Percentiles rank a stretch among this genome's conserved stretches.
These are phyloP conservation scores for Polietes domitor DNA, from an alignment of 2,888 invertebrate genomes.

Conservation along the genomic window DNA sequence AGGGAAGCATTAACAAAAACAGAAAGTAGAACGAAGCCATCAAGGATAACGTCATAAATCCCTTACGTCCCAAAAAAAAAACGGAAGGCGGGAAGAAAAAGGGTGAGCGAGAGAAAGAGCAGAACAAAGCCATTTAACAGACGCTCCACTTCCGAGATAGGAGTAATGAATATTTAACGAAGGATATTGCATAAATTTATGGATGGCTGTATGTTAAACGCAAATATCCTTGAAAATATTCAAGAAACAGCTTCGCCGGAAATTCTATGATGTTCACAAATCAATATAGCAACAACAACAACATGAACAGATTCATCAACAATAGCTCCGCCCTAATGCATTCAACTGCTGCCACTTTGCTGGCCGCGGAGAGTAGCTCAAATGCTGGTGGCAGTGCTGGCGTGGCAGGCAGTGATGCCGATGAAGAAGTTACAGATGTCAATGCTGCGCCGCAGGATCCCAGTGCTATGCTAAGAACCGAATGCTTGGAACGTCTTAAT, in stretches of 20 bases:
- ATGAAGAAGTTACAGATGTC: conserved; percentile 35
- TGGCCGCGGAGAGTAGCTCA: conserved; percentile 18
- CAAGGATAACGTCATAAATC: conserved; percentile 31
- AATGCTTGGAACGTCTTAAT: conserved; percentile 76
- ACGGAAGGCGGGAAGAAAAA: background rate
- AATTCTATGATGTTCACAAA: conserved; percentile 14
- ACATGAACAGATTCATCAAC: background rate
- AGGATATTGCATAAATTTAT: conserved; percentile 24
- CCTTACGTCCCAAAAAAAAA: background rate
- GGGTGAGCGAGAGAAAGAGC: background rate
- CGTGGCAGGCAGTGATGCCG: background rate
- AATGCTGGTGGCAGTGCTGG: background rate
- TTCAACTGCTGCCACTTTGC: conserved; percentile 23
- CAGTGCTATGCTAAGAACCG: conserved; percentile 73
- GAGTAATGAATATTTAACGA: conserved; percentile 17
- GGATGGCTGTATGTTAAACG: background rate
- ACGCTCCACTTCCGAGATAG: background rate
- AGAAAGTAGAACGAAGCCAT: background rate
- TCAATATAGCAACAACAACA: conserved; percentile 10
- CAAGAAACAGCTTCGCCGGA: background rate
- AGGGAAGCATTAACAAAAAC: background rate
- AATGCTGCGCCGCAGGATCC: conserved; percentile 70
- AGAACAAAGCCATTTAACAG: background rate
- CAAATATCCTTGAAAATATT: background rate
- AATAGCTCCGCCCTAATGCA: conserved; percentile 6